Percentiles rank a stretch among this genome's conserved stretches.
phyloP scores from a whole-genome alignment of 2,113 vertebrate species.

The Hucho hucho region DNA sequence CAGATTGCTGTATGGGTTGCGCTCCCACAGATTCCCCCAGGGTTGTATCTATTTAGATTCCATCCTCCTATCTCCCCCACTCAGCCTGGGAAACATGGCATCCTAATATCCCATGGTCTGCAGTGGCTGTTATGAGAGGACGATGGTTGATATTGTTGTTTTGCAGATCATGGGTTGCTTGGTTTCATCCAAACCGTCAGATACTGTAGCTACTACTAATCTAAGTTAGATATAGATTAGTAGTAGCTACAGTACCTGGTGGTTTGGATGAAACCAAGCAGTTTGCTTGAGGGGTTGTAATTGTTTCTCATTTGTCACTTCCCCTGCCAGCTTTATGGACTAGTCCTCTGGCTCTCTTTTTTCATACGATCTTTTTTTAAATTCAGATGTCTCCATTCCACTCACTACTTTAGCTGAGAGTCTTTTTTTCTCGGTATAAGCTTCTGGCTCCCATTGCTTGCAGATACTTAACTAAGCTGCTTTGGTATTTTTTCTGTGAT shows the following conservation, averaged over 20 bases:
- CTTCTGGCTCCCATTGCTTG: neutral
- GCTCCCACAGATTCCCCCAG: conserved; percentile 55
- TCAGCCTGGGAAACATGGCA: conserved; percentile 27
- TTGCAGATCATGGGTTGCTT: conserved; percentile 26
- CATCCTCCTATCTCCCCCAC: conserved; percentile 38
- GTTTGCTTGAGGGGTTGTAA: conserved; percentile 35
- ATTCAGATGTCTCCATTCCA: conserved; percentile 21
- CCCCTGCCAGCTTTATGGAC: conserved; percentile 28
- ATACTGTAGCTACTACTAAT: too few relatives aligned
- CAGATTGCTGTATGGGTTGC: conserved; percentile 57
- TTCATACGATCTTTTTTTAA: conserved; percentile 7
- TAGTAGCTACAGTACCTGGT: conserved; percentile 15
- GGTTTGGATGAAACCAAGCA: conserved; percentile 23
- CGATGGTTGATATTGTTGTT: conserved; percentile 31
- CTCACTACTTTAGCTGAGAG: neutral
- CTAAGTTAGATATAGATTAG: neutral
- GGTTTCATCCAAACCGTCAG: neutral
- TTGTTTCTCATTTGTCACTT: conserved; percentile 49
- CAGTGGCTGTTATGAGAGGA: conserved; percentile 34
- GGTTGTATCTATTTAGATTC: conserved; percentile 66
- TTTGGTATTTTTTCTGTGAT: neutral
- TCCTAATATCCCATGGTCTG: conserved; percentile 32
- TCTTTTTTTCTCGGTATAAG: neutral
- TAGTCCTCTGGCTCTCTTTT: conserved; percentile 8
- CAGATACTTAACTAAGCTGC: conserved; percentile 5